Evolutionary conservation across 2,888 invertebrate species (phyloP).

Genomic region (Malacosoma neustria): DNA sequence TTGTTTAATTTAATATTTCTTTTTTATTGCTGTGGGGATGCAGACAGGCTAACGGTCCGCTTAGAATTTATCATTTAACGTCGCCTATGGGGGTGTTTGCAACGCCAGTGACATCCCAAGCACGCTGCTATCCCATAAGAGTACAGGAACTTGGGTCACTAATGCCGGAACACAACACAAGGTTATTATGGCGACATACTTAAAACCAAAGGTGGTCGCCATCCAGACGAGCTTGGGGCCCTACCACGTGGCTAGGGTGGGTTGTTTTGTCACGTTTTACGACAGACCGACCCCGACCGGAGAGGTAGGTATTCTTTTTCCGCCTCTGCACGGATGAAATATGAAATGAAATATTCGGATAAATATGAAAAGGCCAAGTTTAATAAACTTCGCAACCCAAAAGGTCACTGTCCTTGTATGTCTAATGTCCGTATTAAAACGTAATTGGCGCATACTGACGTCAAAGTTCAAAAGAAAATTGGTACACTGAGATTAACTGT

Average conservation of each 20-base stretch:
- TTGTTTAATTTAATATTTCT: slow-evolving; percentile 9
- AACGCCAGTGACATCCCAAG: no score
- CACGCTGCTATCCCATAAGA: not conserved
- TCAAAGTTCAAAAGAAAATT: no score
- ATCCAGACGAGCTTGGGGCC: not conserved
- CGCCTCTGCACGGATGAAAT: no score
- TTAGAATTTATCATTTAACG: not conserved
- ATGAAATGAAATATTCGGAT: no score
- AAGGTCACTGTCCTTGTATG: no score
- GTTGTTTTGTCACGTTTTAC: not conserved
- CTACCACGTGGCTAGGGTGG: not conserved
- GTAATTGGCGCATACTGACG: no score
- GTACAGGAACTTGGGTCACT: not conserved
- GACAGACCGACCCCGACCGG: not conserved
- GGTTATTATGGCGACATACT: no score
- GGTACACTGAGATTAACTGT: no score
- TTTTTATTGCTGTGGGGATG: not conserved
- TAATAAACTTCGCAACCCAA: no score
- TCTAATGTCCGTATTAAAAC: no score
- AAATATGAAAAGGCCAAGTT: no score
- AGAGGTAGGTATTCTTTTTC: not conserved
- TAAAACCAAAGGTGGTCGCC: not conserved
- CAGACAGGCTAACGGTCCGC: not conserved
- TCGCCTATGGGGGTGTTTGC: no score
- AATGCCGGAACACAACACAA: not conserved